These are phyloP conservation scores for Ailuropoda melanoleuca DNA, from an alignment of 2,113 vertebrate species.

Conservation along the genomic window DNA sequence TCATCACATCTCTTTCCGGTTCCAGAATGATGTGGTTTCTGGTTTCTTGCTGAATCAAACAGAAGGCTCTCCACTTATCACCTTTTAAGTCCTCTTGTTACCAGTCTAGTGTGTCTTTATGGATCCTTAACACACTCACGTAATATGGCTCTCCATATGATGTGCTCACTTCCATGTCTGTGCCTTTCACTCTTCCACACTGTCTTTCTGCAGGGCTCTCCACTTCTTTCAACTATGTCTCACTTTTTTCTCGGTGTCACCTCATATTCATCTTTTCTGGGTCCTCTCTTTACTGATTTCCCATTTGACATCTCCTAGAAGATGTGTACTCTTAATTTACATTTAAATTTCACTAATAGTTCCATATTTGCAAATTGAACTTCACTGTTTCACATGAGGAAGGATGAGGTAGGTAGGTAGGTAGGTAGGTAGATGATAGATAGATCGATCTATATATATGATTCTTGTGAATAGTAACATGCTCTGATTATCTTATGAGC, in stretches of 20 bases:
- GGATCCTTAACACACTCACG: background rate
- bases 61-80: background rate
- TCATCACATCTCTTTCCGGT: constrained; percentile 39
- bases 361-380: background rate
- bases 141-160: background rate
- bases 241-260: background rate
- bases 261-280: background rate
- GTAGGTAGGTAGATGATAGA: background rate
- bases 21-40: background rate
- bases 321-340: background rate
- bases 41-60: constrained; percentile 39
- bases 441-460: background rate
- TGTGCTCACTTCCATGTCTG: background rate
- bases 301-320: background rate
- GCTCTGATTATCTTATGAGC: background rate
- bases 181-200: background rate
- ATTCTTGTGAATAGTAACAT: background rate
- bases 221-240: background rate
- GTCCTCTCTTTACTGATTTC: background rate
- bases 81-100: background rate
- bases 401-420: background rate
- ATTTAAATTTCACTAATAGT: background rate
- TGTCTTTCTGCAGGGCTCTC: background rate
- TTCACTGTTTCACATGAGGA: background rate
- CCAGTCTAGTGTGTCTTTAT: background rate